A percentile compares a stretch with the other conserved stretches of the same genome.
phyloP scores from a whole-genome alignment of 2,113 vertebrate species.

The Dromaius novaehollandiae region DNA sequence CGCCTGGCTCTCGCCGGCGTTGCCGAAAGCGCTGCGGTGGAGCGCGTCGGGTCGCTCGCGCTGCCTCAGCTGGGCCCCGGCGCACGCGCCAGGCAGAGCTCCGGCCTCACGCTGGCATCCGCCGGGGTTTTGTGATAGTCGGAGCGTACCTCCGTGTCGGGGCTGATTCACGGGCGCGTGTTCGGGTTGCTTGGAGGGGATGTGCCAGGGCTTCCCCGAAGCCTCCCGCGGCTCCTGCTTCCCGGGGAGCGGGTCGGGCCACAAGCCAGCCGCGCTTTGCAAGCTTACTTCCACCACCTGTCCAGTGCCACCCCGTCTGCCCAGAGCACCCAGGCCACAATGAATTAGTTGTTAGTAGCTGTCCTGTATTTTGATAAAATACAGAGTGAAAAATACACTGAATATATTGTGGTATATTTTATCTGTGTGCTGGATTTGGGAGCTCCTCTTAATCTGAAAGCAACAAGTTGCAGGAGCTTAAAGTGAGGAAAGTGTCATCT shows the following conservation, averaged over 20 bases:
- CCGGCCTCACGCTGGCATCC: background rate
- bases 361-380: background rate
- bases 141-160: rapidly evolving
- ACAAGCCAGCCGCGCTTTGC: rapidly evolving
- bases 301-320: background rate
- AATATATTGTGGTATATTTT: background rate
- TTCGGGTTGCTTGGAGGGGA: background rate
- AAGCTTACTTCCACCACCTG: background rate
- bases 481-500: background rate
- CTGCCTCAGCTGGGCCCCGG: background rate
- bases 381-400: background rate
- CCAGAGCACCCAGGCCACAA: background rate
- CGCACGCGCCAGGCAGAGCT: rapidly evolving
- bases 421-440: background rate
- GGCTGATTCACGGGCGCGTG: rapidly evolving
- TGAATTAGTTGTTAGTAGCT: background rate
- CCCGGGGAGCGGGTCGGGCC: background rate
- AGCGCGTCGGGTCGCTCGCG: rapidly evolving
- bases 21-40: background rate
- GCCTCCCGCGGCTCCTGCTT: background rate
- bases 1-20: background rate
- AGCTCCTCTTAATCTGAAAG: background rate
- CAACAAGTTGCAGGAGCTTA: background rate
- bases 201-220: background rate
- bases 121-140: background rate